A percentile compares a stretch with the other conserved stretches of the same genome.
Evolutionary conservation across 23 tunicate species (phyloP).

Genomic region (Halocynthia aurantium): DNA sequence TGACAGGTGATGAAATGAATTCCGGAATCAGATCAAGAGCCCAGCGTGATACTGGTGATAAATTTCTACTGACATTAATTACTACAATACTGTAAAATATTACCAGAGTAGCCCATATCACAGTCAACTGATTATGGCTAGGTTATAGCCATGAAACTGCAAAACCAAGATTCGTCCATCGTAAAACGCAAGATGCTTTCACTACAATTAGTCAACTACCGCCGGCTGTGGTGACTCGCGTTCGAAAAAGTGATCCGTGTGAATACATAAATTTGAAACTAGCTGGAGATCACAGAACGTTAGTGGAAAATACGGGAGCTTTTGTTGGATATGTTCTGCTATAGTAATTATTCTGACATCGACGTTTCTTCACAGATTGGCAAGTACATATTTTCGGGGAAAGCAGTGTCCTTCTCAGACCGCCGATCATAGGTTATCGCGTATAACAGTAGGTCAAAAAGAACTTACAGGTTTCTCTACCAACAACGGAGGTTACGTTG

Average conservation of each 20-base stretch:
- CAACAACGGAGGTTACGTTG: slow-evolving; percentile 41
- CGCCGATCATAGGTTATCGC: background rate
- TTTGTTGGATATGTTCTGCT: background rate
- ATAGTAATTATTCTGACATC: background rate
- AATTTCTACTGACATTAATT: background rate
- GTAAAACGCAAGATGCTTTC: slow-evolving; percentile 28
- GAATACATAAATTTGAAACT: slow-evolving; percentile 37
- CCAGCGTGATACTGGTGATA: slow-evolving; percentile 43
- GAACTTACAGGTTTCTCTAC: slow-evolving; percentile 57
- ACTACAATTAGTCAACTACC: slow-evolving; percentile 41
- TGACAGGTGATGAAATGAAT: slow-evolving; percentile 51
- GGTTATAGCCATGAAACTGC: slow-evolving; percentile 62
- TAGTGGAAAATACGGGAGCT: background rate
- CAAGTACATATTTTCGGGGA: slow-evolving; percentile 32
- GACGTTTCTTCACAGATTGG: slow-evolving; percentile 10
- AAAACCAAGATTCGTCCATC: slow-evolving; percentile 38
- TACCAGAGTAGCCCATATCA: background rate
- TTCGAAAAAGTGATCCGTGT: slow-evolving; percentile 37
- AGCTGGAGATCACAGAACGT: slow-evolving; percentile 25
- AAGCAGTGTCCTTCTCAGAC: slow-evolving; percentile 15
- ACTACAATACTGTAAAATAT: background rate
- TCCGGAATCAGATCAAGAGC: slow-evolving; percentile 36
- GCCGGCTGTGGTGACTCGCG: slow-evolving; percentile 28
- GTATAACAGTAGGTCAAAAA: slow-evolving; percentile 9
- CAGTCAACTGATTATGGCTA: background rate